A percentile compares a stretch with the other conserved stretches of the same genome.
phyloP scores from a whole-genome alignment of 2,888 invertebrate species.

The Chrysodeixis includens region DNA sequence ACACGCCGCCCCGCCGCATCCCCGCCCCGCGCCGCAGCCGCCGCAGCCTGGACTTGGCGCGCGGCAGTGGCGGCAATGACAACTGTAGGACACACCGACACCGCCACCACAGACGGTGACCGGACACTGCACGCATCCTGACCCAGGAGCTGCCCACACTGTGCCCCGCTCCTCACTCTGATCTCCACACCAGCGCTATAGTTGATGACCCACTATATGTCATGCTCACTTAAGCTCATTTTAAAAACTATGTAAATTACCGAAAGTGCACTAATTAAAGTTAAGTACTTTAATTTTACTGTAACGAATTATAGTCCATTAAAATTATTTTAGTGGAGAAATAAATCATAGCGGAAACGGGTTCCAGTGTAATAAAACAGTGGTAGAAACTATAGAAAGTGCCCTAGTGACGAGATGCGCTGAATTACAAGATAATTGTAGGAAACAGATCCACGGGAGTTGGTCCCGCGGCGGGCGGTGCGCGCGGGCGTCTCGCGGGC shows the following conservation, averaged over 20 bases:
- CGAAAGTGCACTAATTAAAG: slow-evolving; percentile 43
- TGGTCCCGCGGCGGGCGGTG: background rate
- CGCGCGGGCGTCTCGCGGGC: background rate
- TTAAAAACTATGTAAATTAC: slow-evolving; percentile 34
- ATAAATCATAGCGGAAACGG: background rate
- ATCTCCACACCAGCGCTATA: background rate
- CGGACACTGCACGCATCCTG: background rate
- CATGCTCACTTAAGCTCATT: slow-evolving; percentile 38
- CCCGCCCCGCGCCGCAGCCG: background rate
- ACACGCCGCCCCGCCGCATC: slow-evolving; percentile 26
- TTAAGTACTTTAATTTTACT: slow-evolving; percentile 21
- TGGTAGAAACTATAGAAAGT: background rate
- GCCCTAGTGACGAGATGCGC: background rate
- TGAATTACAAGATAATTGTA: background rate
- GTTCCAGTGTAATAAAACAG: background rate
- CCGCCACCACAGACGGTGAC: background rate
- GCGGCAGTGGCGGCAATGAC: slow-evolving; percentile 34
- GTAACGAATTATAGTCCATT: slow-evolving; percentile 22
- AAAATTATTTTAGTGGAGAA: background rate
- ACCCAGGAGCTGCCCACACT: background rate
- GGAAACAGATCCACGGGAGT: background rate
- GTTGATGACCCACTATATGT: slow-evolving; percentile 34
- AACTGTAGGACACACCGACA: slow-evolving; percentile 34
- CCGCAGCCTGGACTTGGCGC: slow-evolving; percentile 8
- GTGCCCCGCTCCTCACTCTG: background rate